Conservation (phyloP, 2,888 invertebrate genomes). For the Proisotoma minuta region DNA sequence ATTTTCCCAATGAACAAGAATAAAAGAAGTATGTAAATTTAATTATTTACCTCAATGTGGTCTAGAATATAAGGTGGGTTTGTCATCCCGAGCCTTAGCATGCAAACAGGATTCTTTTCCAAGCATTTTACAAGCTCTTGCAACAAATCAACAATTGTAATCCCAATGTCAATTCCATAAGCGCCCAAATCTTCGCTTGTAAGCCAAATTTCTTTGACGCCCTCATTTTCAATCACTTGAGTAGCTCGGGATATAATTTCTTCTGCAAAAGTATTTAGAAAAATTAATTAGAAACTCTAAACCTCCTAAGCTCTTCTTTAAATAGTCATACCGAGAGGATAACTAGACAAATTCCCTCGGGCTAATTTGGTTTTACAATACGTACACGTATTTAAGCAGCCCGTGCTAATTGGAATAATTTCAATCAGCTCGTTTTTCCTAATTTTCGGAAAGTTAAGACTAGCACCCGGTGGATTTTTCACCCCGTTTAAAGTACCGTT, state of each 20-base stretch:
- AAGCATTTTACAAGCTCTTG: conserved; percentile 71
- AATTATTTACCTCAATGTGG: conserved; percentile 63
- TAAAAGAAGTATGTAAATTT: neutral
- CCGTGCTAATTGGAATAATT: conserved; percentile 93
- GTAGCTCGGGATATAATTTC: conserved; percentile 81
- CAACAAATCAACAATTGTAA: conserved; percentile 78
- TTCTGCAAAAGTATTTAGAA: conserved; percentile 54
- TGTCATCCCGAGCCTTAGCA: conserved; percentile 74
- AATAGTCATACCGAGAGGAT: conserved; percentile 59
- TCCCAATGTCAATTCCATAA: conserved; percentile 90
- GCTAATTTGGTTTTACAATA: conserved; percentile 99
- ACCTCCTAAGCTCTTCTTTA: too few species aligned
- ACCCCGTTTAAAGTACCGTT: conserved; percentile 55
- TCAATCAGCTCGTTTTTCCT: conserved; percentile 93
- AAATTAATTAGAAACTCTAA: too few species aligned
- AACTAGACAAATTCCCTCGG: conserved; percentile 91
- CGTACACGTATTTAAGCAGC: conserved; percentile 96
- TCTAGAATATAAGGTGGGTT: conserved; percentile 98
- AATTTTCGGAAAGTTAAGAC: conserved; percentile 84
- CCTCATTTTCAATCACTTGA: conserved; percentile 79
- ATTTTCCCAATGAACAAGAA: neutral
- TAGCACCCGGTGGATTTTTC: conserved; percentile 60
- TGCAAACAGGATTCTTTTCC: conserved; percentile 56
- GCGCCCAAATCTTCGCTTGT: conserved; percentile 98
- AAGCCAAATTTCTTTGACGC: conserved; percentile 93